Conservation (phyloP, 2,113 vertebrate species). For the Nematolebias whitei region DNA sequence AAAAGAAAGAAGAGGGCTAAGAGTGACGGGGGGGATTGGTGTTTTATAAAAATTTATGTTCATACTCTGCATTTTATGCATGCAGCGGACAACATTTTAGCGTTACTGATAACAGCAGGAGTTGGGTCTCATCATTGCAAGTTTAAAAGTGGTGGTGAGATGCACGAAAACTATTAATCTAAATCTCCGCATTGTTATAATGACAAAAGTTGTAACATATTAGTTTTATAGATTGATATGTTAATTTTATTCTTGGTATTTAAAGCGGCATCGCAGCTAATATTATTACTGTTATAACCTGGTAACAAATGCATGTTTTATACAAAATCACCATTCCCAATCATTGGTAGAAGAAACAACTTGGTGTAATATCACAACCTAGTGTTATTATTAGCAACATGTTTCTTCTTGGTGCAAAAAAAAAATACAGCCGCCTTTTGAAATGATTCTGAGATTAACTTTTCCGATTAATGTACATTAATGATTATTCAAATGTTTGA, state of each 20-base stretch:
- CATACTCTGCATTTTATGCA: constrained; percentile 22
- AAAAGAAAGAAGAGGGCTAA: constrained; percentile 2
- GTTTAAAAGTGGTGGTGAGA: constrained; percentile 2
- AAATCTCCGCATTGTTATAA: neutral
- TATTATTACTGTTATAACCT: neutral
- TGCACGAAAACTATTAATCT: neutral
- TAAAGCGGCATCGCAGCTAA: neutral
- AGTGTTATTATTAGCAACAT: no score
- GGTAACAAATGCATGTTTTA: neutral
- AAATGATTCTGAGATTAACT: no score
- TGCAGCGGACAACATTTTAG: neutral
- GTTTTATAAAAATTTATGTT: constrained; percentile 19
- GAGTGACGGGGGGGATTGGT: constrained; percentile 32
- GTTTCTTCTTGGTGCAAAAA: no score
- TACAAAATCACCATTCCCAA: neutral
- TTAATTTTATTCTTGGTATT: neutral
- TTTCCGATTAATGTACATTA: no score
- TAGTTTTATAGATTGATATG: neutral
- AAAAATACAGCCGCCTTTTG: no score
- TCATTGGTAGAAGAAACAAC: no score
- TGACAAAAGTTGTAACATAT: constrained; percentile 4
- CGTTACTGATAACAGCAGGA: neutral
- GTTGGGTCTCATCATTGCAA: neutral
- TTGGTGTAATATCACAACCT: no score
- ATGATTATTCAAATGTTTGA: no score